Evolutionary conservation across 1,140 invertebrate species (phyloP).

Genomic region (Muscidifurax raptorellus): DNA sequence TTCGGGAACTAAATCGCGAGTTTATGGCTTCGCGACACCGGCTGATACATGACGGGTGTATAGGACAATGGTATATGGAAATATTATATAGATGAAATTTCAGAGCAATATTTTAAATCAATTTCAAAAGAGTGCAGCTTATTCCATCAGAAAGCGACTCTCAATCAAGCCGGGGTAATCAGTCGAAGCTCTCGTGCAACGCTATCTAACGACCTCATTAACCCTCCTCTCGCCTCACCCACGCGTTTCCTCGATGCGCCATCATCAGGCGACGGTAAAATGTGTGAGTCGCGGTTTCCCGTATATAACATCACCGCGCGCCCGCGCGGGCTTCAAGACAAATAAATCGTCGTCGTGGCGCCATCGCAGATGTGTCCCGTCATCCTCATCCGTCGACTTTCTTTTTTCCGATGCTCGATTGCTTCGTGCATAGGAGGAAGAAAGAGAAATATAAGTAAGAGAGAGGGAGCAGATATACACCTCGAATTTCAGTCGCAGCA

Average conservation of each 20-base stretch:
- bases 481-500: conserved; percentile 63
- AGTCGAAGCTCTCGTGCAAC: neutral
- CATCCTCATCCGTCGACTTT: conserved; percentile 57
- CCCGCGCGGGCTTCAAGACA: conserved; percentile 64
- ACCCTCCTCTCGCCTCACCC: neutral
- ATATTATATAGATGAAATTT: neutral
- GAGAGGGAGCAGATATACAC: conserved; percentile 43
- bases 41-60: conserved; percentile 16
- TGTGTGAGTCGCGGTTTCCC: conserved; percentile 46
- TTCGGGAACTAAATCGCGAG: conserved; percentile 61
- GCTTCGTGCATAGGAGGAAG: conserved; percentile 42
- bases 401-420: conserved; percentile 44
- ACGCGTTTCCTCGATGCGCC: neutral
- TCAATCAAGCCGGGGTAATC: neutral
- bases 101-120: no score
- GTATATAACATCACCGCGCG: conserved; percentile 38
- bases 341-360: conserved; percentile 73
- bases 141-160: neutral
- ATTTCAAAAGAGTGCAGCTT: no score
- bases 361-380: conserved; percentile 74
- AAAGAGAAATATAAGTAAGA: conserved; percentile 2
- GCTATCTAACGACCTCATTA: conserved; percentile 37
- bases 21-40: conserved; percentile 60
- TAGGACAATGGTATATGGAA: conserved; percentile 53
- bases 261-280: neutral